Conservation (phyloP, 2,888 invertebrate genomes). For the Amorpha juglandis region DNA sequence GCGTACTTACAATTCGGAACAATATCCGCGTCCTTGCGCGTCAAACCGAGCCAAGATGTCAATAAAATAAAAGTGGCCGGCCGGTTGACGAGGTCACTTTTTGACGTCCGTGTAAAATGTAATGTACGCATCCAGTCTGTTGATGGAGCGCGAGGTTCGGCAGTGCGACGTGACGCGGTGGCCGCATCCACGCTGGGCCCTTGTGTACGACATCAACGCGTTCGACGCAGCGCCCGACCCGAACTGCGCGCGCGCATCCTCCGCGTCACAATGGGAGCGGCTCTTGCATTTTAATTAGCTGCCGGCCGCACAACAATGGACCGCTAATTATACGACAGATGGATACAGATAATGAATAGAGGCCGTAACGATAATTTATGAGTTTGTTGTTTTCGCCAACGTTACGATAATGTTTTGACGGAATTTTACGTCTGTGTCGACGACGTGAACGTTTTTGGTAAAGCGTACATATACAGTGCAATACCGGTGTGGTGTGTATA, state of each 20-base stretch:
- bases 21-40: conserved; percentile 41
- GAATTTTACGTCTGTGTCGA: neutral
- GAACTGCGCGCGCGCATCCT: conserved; percentile 59
- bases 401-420: conserved; percentile 31
- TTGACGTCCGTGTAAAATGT: conserved; percentile 35
- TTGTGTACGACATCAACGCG: conserved; percentile 70
- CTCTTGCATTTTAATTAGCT: conserved; percentile 74
- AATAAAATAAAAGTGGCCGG: conserved; percentile 40
- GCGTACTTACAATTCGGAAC: conserved; percentile 37
- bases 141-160: conserved; percentile 26
- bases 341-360: conserved; percentile 51
- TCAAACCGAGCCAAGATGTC: conserved; percentile 32
- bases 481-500: conserved; percentile 34
- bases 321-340: conserved; percentile 67
- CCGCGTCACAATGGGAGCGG: conserved; percentile 53
- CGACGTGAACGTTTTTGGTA: conserved; percentile 16
- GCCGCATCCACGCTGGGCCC: too few relatives aligned
- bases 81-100: conserved; percentile 33
- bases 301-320: conserved; percentile 62
- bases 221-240: neutral
- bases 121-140: conserved; percentile 32
- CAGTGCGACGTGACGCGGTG: conserved; percentile 10
- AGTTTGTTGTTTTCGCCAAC: conserved; percentile 35
- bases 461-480: conserved; percentile 37
- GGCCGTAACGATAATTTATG: conserved; percentile 38